These are phyloP conservation scores for Serilophus lunatus DNA, from an alignment of 2,113 vertebrate genomes.

Conservation along the genomic window DNA sequence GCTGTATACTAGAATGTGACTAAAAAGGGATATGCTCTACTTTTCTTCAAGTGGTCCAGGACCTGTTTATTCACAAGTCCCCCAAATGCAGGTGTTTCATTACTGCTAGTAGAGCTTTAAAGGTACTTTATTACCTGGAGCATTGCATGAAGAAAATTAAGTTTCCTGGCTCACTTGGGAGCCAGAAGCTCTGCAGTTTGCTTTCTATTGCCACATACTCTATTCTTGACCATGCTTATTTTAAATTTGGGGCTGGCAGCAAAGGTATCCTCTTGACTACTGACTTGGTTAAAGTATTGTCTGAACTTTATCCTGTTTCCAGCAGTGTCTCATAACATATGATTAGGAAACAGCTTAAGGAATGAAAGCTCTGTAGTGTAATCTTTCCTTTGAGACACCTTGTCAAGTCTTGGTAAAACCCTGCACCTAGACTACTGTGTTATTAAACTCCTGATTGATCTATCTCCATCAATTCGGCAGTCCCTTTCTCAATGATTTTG, in stretches of 20 bases:
- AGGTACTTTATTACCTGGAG: background rate
- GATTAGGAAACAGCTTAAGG: background rate
- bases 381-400: background rate
- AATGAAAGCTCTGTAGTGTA: background rate
- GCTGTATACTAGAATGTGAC: background rate
- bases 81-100: background rate
- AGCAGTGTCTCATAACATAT: background rate
- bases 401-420: background rate
- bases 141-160: background rate
- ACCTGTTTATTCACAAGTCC: background rate
- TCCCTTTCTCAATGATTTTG: background rate
- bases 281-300: background rate
- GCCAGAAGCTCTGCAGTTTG: background rate
- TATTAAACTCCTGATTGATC: background rate
- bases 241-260: background rate
- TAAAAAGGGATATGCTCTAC: background rate
- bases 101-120: background rate
- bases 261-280: background rate
- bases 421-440: accelerated
- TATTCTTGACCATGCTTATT: background rate
- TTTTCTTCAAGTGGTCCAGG: background rate
- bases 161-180: background rate
- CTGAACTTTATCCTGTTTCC: background rate
- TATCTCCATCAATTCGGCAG: background rate
- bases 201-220: background rate